Evolutionary conservation across 2,113 vertebrate genomes (phyloP), one percentile per base, ranked within the genome.

Genomic region (Ameiurus melas): DNA sequence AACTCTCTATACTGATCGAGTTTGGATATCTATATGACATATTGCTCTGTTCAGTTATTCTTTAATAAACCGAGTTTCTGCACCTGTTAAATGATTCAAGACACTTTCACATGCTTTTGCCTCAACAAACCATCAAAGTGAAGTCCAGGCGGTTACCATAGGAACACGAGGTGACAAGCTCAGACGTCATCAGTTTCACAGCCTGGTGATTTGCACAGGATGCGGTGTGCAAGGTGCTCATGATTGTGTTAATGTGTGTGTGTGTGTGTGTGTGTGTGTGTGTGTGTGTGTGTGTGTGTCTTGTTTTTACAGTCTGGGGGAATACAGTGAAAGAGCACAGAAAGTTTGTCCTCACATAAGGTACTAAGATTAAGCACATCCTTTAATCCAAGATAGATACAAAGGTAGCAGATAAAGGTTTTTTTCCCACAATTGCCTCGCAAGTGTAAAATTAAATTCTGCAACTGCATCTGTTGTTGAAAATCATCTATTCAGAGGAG

Each of bases 61-160:
- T 81, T 81, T 33, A 10, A 10, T 25, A 82, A 36, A 43, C 3
- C 3, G 0, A 3, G 5, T 36, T 62, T 22, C 20, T 36, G 19
- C 53, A 81, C n/a, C 5, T 36, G 4, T 22, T 36, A 60, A 82
- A 82, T 13, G 53, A 81, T 58, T 30, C 60, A 82, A 39, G 27
- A 73, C 53, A 51, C 89, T 71, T 64, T 70, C 71, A 27, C 51
- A 30, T 80, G 86, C 22, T 66, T 84, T 84, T 30, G 30, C 73
- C 78, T 85, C 27, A 62, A 39, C 85, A 47, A 89, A 47, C 73
- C 73, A 87, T 83, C 82, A 85, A 43, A 78, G 78, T 86, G 85
- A 86, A 77, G 84, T 75, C 89, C 30, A 30, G 81, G 12, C 53
- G 62, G 86, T 87, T 83, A 81, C 68, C 57, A 43, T 83, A 57